Conservation (phyloP, 2,797 vertebrate genomes). For the Epinephelus malabaricus region DNA sequence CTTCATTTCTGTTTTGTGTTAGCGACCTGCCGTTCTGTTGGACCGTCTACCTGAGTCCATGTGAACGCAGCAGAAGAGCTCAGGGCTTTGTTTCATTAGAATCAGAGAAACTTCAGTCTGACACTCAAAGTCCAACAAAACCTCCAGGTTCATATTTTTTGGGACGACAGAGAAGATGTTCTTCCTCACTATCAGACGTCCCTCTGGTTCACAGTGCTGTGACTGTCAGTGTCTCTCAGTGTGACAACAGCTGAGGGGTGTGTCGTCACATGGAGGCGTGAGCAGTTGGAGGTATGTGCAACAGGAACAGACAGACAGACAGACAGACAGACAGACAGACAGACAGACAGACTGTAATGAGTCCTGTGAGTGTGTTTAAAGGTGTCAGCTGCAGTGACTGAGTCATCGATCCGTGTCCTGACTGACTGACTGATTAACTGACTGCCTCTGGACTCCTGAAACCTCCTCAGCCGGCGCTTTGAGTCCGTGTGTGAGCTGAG, state of each 20-base stretch:
- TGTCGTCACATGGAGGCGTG: constrained; percentile 9
- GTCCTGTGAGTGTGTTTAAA: background rate
- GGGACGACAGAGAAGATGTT: too few relatives aligned
- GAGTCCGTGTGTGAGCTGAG: background rate
- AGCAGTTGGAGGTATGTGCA: background rate
- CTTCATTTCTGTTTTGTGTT: too few relatives aligned
- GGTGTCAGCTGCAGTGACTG: background rate
- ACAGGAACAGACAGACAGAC: background rate
- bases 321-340: background rate
- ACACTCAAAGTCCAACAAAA: too few relatives aligned
- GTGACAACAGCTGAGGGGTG: background rate
- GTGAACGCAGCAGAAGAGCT: too few relatives aligned
- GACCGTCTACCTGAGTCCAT: too few relatives aligned
- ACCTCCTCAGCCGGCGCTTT: too few relatives aligned
- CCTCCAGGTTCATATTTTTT: too few relatives aligned
- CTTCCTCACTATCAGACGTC: too few relatives aligned
- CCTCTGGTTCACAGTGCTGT: too few relatives aligned
- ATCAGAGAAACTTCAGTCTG: too few relatives aligned
- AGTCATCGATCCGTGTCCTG: background rate
- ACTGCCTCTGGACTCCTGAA: background rate
- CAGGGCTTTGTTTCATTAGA: too few relatives aligned
- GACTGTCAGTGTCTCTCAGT: background rate
- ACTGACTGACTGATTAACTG: background rate
- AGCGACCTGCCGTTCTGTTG: too few relatives aligned
- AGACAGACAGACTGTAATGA: background rate